Percentiles rank a stretch among this genome's conserved stretches.
These are phyloP conservation scores for Zaprionus davidi DNA, from an alignment of 1,140 invertebrate genomes.

Conservation along the genomic window DNA sequence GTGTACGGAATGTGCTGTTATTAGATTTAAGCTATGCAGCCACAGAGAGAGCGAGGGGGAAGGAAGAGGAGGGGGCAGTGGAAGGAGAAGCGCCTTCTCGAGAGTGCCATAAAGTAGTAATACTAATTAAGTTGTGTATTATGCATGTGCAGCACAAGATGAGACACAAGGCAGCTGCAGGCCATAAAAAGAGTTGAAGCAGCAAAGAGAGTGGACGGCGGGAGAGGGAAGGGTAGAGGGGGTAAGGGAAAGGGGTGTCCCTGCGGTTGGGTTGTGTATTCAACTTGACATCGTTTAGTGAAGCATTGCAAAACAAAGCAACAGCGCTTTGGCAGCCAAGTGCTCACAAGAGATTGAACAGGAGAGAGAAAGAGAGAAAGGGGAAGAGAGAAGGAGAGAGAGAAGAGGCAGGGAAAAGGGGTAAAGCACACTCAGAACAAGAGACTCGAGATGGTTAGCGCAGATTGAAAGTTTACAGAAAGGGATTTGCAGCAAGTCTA, in stretches of 20 bases:
- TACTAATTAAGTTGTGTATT: conserved; percentile 82
- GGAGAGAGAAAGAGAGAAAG: not conserved
- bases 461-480: conserved; percentile 1
- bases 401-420: not conserved
- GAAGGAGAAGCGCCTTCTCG: conserved; percentile 15
- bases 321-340: conserved; percentile 38
- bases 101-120: conserved; percentile 80
- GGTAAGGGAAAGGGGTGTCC: not conserved
- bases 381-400: not conserved
- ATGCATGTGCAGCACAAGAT: conserved; percentile 63
- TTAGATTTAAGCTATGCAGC: conserved; percentile 58
- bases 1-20: conserved; percentile 76
- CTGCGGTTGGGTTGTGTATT: conserved; percentile 46
- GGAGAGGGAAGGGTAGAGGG: not conserved
- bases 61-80: not conserved
- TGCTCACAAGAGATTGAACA: conserved; percentile 24
- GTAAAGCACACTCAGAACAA: not conserved
- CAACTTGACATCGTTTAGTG: conserved; percentile 75
- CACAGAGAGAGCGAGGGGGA: not conserved
- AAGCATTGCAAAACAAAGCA: conserved; percentile 5
- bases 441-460: not conserved
- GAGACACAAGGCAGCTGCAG: conserved; percentile 13
- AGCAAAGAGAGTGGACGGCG: not conserved
- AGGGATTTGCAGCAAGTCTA: not conserved
- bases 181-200: conserved; percentile 18